Conservation (phyloP, 2,797 vertebrate genomes). For the Pampus argenteus region DNA sequence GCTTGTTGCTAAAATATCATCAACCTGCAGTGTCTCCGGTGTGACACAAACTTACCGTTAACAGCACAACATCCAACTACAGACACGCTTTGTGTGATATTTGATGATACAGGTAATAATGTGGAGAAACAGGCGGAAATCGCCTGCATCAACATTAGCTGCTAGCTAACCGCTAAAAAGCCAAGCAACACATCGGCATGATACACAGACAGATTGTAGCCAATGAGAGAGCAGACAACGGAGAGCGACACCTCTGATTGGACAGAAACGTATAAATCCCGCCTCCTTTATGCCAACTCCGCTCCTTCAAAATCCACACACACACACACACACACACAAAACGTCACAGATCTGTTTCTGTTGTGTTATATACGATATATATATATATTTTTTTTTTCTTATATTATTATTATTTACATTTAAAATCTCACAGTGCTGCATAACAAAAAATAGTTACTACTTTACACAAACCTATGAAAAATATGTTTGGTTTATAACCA, state of each 20-base stretch:
- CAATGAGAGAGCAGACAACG: conserved; percentile 58
- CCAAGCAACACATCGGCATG: conserved; percentile 63
- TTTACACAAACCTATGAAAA: background rate
- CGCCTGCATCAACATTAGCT: conserved; percentile 56
- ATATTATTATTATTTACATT: background rate
- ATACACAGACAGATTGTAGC: conserved; percentile 51
- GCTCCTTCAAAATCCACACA: conserved; percentile 3
- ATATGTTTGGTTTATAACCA: background rate
- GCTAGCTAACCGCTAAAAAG: conserved; percentile 58
- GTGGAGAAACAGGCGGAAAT: conserved; percentile 27
- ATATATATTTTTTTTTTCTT: background rate
- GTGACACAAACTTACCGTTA: conserved; percentile 64
- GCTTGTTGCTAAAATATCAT: conserved; percentile 54
- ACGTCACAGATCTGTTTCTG: too few species aligned
- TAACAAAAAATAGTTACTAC: background rate
- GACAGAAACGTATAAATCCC: conserved; percentile 26
- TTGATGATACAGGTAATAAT: conserved; percentile 1
- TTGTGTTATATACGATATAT: too few species aligned
- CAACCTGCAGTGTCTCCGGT: background rate
- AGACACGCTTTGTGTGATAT: conserved; percentile 5
- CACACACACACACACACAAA: background rate
- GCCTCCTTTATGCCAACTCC: conserved; percentile 10
- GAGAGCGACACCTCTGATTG: conserved; percentile 50
- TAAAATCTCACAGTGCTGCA: background rate
- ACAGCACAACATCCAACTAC: conserved; percentile 5